Percentiles rank a stretch among this genome's conserved stretches.
phyloP scores from a whole-genome alignment of 2,113 vertebrate genomes.

The Nesoenas mayeri region DNA sequence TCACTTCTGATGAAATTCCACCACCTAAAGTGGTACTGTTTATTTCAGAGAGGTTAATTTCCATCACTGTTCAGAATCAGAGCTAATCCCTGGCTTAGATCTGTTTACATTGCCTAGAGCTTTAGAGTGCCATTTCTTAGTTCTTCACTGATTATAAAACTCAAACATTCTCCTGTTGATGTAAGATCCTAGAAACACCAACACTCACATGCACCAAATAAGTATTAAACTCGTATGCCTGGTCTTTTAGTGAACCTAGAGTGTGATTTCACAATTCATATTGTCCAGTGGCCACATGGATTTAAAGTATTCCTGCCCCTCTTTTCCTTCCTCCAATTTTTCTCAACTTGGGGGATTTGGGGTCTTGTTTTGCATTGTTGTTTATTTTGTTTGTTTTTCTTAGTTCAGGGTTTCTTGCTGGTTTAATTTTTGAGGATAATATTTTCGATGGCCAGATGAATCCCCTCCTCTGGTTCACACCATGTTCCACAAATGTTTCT shows the following conservation, averaged over 20 bases:
- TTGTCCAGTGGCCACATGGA: background rate
- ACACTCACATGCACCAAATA: background rate
- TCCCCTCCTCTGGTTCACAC: background rate
- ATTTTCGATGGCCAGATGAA: background rate
- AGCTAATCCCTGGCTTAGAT: background rate
- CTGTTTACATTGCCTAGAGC: background rate
- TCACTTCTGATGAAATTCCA: background rate
- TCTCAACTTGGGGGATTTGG: background rate
- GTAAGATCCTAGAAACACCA: background rate
- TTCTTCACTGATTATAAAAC: background rate
- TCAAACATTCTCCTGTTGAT: background rate
- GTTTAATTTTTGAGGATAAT: background rate
- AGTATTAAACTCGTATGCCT: background rate
- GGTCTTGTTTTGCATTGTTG: background rate
- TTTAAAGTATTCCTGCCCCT: background rate
- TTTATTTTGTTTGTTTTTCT: background rate
- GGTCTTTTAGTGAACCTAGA: background rate
- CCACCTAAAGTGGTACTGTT: background rate
- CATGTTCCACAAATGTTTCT: background rate
- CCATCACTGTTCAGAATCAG: background rate
- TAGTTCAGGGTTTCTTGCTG: background rate
- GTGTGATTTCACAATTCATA: background rate
- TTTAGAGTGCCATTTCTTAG: background rate
- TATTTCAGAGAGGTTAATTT: background rate
- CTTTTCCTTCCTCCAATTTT: background rate